Evolutionary conservation across 2,888 invertebrate genomes (phyloP).

Genomic region (Leptothorax acervorum): DNA sequence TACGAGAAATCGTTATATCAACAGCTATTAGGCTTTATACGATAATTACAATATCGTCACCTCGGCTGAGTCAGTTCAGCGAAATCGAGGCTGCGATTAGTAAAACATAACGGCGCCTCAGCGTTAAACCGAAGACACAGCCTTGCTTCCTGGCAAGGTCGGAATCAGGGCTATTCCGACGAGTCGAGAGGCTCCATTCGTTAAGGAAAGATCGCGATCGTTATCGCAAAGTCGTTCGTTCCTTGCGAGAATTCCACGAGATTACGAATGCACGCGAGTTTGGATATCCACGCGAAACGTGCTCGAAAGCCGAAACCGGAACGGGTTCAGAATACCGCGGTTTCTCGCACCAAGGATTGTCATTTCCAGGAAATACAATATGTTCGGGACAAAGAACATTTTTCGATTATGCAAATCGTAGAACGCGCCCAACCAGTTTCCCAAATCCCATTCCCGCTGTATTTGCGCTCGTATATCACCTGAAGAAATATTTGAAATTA

Average conservation of each 20-base stretch:
- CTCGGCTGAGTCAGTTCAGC: conserved; percentile 27
- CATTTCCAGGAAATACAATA: conserved; percentile 52
- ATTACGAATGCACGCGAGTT: not conserved
- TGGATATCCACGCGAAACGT: not conserved
- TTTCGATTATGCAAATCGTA: conserved; percentile 57
- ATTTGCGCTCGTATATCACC: not conserved
- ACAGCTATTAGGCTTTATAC: not conserved
- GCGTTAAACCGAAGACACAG: conserved; percentile 26
- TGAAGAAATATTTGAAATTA: conserved; percentile 21
- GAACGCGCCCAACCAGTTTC: conserved; percentile 34
- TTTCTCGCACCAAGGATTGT: not conserved
- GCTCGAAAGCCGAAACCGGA: not conserved
- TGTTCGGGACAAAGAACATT: conserved; percentile 8
- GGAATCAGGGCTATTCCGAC: not conserved
- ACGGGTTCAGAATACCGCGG: not conserved
- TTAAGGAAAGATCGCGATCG: conserved; percentile 13
- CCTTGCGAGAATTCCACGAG: not conserved
- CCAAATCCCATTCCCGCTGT: not conserved
- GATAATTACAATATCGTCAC: conserved; percentile 21
- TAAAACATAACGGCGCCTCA: conserved; percentile 33
- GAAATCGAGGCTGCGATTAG: conserved; percentile 63
- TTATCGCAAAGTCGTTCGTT: conserved; percentile 16
- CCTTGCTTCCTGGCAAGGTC: conserved; percentile 52
- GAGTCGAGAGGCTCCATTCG: not conserved
- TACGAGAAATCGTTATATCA: conserved; percentile 26